Conservation (phyloP, 2,888 invertebrate species). For the Sphaerophoria taeniata region DNA sequence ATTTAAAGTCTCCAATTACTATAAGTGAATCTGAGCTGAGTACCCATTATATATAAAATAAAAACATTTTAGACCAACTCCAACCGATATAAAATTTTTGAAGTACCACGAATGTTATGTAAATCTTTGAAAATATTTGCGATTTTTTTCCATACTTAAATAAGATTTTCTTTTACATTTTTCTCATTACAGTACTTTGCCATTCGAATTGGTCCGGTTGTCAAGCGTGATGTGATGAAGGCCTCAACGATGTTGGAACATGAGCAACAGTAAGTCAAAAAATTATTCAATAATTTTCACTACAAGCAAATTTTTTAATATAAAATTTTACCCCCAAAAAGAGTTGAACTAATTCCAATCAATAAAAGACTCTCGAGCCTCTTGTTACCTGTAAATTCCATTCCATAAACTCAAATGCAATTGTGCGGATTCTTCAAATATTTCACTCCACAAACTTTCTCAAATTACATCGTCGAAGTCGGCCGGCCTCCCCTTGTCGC, state of each 20-base stretch:
- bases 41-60: too few relatives aligned
- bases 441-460: conserved; percentile 36
- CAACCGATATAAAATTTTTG: too few relatives aligned
- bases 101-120: too few relatives aligned
- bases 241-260: conserved; percentile 99
- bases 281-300: neutral
- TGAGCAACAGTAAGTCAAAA: conserved; percentile 92
- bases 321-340: too few relatives aligned
- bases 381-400: too few relatives aligned
- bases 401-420: neutral
- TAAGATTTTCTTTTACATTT: neutral
- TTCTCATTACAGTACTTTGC: conserved; percentile 93
- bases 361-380: too few relatives aligned
- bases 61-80: too few relatives aligned
- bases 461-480: conserved; percentile 42
- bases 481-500: neutral
- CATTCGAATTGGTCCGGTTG: conserved; percentile 99
- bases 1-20: neutral
- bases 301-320: conserved; percentile 8
- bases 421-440: conserved; percentile 16
- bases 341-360: too few relatives aligned
- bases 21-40: neutral
- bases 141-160: too few relatives aligned
- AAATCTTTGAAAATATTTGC: too few relatives aligned
- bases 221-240: conserved; percentile 99